Conservation (phyloP, 2,797 vertebrate genomes). For the Protonibea diacanthus region DNA sequence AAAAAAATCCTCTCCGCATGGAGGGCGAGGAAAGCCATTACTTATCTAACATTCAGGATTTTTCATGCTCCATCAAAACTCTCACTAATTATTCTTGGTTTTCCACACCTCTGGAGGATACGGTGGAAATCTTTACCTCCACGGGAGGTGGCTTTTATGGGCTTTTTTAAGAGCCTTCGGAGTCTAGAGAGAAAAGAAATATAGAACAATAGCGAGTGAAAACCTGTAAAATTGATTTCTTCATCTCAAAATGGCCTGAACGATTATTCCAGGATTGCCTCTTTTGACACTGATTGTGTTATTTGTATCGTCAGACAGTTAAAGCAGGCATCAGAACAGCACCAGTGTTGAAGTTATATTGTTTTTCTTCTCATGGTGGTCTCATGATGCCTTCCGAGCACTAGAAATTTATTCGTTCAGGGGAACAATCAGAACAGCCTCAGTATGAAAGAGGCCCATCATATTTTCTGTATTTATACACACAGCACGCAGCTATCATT, state of each 20-base stretch:
- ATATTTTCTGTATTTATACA: background rate
- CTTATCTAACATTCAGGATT: constrained; percentile 15
- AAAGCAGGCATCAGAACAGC: constrained; percentile 1
- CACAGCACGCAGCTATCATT: background rate
- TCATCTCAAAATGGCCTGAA: background rate
- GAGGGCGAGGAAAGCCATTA: background rate
- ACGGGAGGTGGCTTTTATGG: background rate
- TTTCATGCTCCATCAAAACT: constrained; percentile 24
- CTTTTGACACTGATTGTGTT: background rate
- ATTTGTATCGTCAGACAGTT: background rate
- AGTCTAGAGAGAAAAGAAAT: background rate
- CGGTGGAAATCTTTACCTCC: constrained; percentile 12
- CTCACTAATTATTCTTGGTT: constrained; percentile 1
- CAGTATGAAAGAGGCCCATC: background rate
- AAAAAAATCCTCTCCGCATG: constrained; percentile 11
- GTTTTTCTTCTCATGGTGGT: constrained; percentile 11
- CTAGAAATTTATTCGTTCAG: constrained; percentile 24
- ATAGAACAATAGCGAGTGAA: background rate
- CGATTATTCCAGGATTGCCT: background rate
- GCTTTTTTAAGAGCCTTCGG: background rate
- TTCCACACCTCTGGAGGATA: background rate
- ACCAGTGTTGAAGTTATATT: background rate
- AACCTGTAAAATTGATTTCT: constrained; percentile 18
- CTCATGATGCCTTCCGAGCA: background rate
- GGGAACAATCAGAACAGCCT: background rate